Conservation (phyloP, 2,797 vertebrate species). For the Bradypodion pumilum region DNA sequence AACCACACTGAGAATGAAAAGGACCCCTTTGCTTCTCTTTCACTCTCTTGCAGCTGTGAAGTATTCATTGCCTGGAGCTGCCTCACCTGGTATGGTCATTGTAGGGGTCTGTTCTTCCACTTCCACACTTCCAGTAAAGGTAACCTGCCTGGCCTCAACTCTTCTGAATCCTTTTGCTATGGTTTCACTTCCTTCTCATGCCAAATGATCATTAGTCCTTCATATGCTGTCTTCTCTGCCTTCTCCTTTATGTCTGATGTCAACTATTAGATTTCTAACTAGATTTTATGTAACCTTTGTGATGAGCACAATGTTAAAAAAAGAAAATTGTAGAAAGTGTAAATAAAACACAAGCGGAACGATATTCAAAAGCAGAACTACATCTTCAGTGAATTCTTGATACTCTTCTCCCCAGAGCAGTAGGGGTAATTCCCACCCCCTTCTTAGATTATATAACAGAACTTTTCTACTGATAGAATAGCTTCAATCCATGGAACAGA, state of each 20-base stretch:
- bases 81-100: neutral
- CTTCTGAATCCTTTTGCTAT: neutral
- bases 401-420: constrained; percentile 28
- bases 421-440: neutral
- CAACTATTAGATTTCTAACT: neutral
- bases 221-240: neutral
- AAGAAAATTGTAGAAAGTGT: neutral
- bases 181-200: neutral
- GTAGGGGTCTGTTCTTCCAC: neutral
- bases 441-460: neutral
- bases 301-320: neutral
- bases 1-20: neutral
- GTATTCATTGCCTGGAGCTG: neutral
- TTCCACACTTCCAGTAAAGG: neutral
- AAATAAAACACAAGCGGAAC: constrained; percentile 9
- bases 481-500: neutral
- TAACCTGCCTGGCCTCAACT: neutral
- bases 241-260: neutral
- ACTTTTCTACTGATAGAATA: neutral
- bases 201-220: neutral
- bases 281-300: neutral
- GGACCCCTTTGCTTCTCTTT: neutral
- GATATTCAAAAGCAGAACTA: constrained; percentile 30
- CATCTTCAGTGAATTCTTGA: constrained; percentile 39
- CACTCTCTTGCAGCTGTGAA: neutral